Evolutionary conservation across 2,113 vertebrate genomes (phyloP).

Genomic region (Morone chrysops): DNA sequence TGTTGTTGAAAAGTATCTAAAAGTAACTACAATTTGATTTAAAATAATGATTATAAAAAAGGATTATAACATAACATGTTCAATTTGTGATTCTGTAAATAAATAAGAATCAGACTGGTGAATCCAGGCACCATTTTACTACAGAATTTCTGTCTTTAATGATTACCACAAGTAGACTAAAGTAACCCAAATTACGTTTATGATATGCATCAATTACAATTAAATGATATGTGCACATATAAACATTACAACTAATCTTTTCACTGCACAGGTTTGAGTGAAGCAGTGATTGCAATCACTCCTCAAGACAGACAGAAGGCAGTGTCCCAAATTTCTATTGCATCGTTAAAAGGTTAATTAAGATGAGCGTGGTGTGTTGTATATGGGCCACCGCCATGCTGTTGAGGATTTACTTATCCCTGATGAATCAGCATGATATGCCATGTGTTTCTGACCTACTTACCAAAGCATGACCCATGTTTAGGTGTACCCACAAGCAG

Average conservation of each 20-base stretch:
- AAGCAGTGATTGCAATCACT: neutral
- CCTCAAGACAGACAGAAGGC: neutral
- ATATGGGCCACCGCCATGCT: slow-evolving; percentile 31
- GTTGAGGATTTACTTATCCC: slow-evolving; percentile 66
- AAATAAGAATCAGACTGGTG: neutral
- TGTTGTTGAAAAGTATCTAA: neutral
- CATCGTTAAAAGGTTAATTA: slow-evolving; percentile 32
- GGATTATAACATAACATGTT: neutral
- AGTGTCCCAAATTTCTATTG: slow-evolving; percentile 42
- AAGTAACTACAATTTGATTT: neutral
- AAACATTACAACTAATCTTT: neutral
- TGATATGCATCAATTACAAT: neutral
- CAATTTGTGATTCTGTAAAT: neutral
- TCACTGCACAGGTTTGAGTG: neutral
- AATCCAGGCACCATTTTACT: neutral
- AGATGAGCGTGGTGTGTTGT: slow-evolving; percentile 15
- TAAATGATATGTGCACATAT: neutral
- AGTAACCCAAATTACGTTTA: neutral
- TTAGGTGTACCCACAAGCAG: slow-evolving; percentile 34
- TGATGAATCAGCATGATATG: slow-evolving; percentile 71
- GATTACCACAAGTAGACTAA: neutral
- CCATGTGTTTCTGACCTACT: slow-evolving; percentile 71
- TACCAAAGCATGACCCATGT: slow-evolving; percentile 53
- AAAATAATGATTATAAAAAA: neutral
- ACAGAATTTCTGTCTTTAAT: neutral